Conservation (phyloP, 2,113 vertebrate species). For the Mungos mungo region DNA sequence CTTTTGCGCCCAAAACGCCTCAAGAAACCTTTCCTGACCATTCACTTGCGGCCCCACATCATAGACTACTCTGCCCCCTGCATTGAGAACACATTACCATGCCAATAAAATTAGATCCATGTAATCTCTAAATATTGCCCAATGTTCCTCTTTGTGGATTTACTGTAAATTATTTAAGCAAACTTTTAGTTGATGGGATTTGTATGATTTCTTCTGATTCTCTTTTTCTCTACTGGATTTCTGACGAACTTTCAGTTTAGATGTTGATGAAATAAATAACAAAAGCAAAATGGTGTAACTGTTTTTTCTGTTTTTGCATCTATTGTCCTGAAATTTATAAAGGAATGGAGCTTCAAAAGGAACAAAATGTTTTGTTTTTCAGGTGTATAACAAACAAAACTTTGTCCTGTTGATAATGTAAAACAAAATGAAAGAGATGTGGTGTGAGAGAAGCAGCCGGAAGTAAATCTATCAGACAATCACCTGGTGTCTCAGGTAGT, state of each 20-base stretch:
- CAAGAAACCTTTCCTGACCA: not conserved
- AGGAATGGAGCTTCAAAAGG: not conserved
- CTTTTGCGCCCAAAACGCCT: not conserved
- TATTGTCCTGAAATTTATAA: not conserved
- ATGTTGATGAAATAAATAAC: not conserved
- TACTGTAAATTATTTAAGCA: not conserved
- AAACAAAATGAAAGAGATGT: not conserved
- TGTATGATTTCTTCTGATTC: not conserved
- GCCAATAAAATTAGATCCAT: not conserved
- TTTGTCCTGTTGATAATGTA: not conserved
- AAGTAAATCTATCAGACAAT: not conserved
- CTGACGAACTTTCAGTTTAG: not conserved
- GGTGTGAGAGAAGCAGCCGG: not conserved
- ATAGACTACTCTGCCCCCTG: not conserved
- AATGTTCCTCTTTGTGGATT: not conserved
- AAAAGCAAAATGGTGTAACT: not conserved
- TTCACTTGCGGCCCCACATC: not conserved
- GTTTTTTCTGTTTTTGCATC: not conserved
- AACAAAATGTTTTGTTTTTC: not conserved
- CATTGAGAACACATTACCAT: not conserved
- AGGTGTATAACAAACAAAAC: not conserved
- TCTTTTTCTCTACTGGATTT: not conserved
- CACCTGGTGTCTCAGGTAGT: not conserved
- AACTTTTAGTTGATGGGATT: not conserved
- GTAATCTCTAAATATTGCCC: not conserved